Percentiles rank a stretch among this genome's conserved stretches.
phyloP scores from a whole-genome alignment of 1,140 invertebrate genomes.

The Drosophila subpulchrella region DNA sequence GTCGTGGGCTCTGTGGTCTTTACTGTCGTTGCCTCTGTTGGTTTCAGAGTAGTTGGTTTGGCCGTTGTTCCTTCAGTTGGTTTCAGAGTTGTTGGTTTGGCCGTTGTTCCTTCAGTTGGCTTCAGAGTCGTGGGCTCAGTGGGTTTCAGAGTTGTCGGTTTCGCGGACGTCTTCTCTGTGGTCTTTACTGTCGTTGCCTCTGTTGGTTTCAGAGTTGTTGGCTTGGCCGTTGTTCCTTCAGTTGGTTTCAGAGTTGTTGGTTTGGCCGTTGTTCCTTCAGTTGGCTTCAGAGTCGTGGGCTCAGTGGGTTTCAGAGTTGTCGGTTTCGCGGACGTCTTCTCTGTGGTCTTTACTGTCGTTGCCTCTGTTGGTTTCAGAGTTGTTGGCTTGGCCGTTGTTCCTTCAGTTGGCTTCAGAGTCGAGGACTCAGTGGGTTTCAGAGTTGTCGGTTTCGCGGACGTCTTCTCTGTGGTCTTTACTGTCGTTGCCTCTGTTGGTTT shows the following conservation, averaged over 20 bases:
- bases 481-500: too few relatives aligned
- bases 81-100: neutral
- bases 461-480: too few relatives aligned
- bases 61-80: neutral
- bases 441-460: slow-evolving; percentile 10
- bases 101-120: neutral
- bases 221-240: neutral
- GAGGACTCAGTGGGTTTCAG: too few relatives aligned
- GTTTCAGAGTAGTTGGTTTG: neutral
- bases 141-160: slow-evolving; percentile 4
- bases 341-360: slow-evolving; percentile 2
- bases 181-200: neutral
- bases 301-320: neutral
- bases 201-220: neutral
- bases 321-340: neutral
- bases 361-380: neutral
- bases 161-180: neutral
- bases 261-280: neutral
- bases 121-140: neutral
- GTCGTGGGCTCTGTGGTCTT: neutral
- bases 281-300: neutral
- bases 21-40: slow-evolving; percentile 1
- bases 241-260: neutral
- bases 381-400: neutral
- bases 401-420: too few relatives aligned